These are phyloP conservation scores for Martes martes DNA, from an alignment of 2,113 vertebrate species.

Conservation along the genomic window DNA sequence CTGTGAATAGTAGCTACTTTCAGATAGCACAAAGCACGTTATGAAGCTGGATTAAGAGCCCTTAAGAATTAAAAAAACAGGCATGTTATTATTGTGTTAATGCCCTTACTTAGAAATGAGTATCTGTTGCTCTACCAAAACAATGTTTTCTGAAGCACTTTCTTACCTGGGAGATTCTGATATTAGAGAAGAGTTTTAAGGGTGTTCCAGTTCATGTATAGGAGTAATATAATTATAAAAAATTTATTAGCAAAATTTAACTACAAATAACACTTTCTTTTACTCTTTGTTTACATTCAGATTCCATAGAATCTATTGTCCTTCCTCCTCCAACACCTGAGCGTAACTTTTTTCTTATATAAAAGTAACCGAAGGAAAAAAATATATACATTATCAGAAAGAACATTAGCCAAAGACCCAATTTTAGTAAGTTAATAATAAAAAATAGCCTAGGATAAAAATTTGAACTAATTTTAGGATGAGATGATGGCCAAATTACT, in stretches of 20 bases:
- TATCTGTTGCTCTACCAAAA: neutral
- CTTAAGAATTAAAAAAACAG: neutral
- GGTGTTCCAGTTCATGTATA: neutral
- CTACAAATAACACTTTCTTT: neutral
- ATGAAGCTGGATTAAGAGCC: neutral
- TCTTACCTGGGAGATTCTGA: neutral
- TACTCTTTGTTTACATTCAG: conserved; percentile 15
- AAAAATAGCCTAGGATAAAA: conserved; percentile 31
- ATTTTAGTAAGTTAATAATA: neutral
- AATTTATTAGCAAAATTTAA: neutral
- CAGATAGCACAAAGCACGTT: neutral
- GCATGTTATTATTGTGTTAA: neutral
- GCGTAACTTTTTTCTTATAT: neutral
- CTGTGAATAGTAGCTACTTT: neutral
- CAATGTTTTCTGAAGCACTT: neutral
- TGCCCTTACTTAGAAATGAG: neutral
- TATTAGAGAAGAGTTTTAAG: neutral
- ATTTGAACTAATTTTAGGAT: neutral
- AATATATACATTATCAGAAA: neutral
- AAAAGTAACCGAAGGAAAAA: neutral
- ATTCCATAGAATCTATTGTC: neutral
- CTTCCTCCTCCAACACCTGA: fast-evolving
- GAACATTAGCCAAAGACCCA: neutral
- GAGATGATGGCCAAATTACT: neutral
- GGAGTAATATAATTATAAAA: neutral